phyloP scores from a whole-genome alignment of 2,888 invertebrate species.

The Willowsia nigromaculata region DNA sequence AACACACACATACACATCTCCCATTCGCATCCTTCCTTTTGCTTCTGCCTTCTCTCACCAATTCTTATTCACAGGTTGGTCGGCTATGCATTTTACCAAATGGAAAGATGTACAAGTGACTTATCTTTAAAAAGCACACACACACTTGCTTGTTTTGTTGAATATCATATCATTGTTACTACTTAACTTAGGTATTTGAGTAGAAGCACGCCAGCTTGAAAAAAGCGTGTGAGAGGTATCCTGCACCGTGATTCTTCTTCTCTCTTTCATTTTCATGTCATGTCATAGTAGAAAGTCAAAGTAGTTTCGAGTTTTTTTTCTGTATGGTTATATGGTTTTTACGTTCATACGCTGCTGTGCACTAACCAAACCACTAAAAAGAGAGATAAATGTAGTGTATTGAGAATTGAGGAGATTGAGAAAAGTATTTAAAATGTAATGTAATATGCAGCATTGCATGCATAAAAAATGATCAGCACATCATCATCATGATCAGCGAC shows the following conservation, averaged over 20 bases:
- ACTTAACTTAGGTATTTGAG: neutral
- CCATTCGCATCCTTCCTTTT: too few relatives aligned
- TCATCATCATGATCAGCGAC: conserved; percentile 38
- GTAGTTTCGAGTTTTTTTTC: neutral
- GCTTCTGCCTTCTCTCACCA: too few relatives aligned
- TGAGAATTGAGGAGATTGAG: conserved; percentile 17
- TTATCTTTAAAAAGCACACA: neutral
- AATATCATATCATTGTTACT: neutral
- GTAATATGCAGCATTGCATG: conserved; percentile 15
- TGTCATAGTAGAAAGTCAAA: conserved; percentile 34
- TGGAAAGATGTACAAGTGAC: neutral
- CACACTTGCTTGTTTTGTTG: neutral
- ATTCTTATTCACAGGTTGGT: too few relatives aligned
- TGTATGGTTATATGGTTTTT: neutral
- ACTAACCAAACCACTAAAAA: neutral
- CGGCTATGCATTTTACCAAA: neutral
- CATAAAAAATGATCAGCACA: conserved; percentile 46
- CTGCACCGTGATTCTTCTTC: neutral
- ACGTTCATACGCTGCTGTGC: too few relatives aligned
- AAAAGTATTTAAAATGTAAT: conserved; percentile 40
- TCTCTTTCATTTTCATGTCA: neutral
- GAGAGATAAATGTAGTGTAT: too few relatives aligned
- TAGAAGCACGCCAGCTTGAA: conserved; percentile 35
- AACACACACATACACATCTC: too few relatives aligned
- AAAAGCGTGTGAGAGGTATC: neutral